Evolutionary conservation across 2,113 vertebrate species (phyloP).

Genomic region (Lates calcarifer): DNA sequence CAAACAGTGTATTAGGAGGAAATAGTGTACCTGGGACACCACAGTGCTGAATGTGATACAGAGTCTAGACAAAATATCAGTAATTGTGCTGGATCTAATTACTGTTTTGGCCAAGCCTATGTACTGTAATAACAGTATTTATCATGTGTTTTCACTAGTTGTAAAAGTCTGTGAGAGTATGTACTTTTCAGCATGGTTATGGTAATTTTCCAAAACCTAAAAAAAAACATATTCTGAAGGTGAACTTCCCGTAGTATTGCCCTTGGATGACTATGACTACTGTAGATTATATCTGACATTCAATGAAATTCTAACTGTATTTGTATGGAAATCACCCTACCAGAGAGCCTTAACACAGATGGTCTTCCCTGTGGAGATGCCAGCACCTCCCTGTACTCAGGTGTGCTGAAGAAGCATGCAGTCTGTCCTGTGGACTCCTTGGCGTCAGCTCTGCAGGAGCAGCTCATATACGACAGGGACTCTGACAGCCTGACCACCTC

Average conservation of each 20-base stretch:
- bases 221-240: background rate
- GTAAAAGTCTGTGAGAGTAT: background rate
- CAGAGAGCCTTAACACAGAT: slow-evolving; percentile 80
- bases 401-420: slow-evolving; percentile 86
- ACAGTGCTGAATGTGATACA: background rate
- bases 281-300: background rate
- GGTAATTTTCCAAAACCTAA: background rate
- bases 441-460: slow-evolving; percentile 85
- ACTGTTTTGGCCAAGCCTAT: slow-evolving; percentile 16
- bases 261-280: background rate
- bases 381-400: slow-evolving; percentile 86
- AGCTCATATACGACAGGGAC: slow-evolving; percentile 82
- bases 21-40: background rate
- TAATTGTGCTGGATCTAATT: slow-evolving; percentile 27
- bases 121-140: slow-evolving; percentile 30
- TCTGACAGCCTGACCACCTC: slow-evolving; percentile 87
- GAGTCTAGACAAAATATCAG: slow-evolving; percentile 31
- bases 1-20: background rate
- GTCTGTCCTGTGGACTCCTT: slow-evolving; percentile 80
- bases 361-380: slow-evolving; percentile 82
- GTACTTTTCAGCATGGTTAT: background rate
- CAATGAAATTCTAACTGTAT: background rate
- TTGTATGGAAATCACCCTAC: background rate
- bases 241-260: background rate
- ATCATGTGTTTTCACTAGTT: slow-evolving; percentile 4